These are phyloP conservation scores for Camarhynchus parvulus DNA, from an alignment of 2,113 vertebrate species.

Conservation along the genomic window DNA sequence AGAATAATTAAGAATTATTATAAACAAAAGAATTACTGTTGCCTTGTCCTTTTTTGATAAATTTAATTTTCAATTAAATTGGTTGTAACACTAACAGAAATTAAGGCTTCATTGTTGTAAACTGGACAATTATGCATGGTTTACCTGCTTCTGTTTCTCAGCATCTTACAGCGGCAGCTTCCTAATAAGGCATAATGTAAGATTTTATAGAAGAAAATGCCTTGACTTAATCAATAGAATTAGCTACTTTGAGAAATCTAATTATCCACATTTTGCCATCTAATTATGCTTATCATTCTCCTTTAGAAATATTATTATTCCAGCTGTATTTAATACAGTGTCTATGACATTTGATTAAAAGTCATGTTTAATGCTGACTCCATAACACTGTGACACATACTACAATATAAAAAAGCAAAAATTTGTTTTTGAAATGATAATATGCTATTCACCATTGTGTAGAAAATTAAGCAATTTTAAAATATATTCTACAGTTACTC, in stretches of 20 bases:
- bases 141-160: not conserved
- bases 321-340: not conserved
- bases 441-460: not conserved
- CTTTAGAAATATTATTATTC: not conserved
- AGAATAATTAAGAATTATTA: not conserved
- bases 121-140: not conserved
- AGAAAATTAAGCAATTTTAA: not conserved
- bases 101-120: not conserved
- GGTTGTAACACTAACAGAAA: not conserved
- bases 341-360: not conserved
- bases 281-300: not conserved
- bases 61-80: constrained; percentile 3
- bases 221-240: not conserved
- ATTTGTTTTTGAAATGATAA: not conserved
- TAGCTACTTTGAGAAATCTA: not conserved
- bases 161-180: not conserved
- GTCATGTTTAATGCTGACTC: not conserved
- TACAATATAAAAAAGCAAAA: not conserved
- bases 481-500: not conserved
- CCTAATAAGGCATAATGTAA: not conserved
- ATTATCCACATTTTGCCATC: not conserved
- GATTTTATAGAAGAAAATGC: not conserved
- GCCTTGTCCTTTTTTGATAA: not conserved
- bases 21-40: not conserved
- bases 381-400: not conserved